Conservation (phyloP, 1,140 invertebrate species). For the Tachypleus tridentatus region DNA sequence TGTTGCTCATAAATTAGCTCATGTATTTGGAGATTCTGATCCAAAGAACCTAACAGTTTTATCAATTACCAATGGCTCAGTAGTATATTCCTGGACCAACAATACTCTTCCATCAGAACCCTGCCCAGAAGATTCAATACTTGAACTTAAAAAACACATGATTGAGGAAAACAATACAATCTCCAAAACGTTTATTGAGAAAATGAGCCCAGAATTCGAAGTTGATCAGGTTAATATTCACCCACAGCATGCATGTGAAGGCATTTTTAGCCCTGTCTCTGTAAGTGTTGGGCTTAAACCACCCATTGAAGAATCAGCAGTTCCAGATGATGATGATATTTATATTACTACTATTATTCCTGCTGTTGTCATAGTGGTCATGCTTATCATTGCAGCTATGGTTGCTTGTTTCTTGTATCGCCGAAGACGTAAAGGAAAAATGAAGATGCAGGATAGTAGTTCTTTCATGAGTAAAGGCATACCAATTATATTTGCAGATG, state of each 20-base stretch:
- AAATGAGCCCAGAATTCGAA: constrained; percentile 63
- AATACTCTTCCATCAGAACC: constrained; percentile 48
- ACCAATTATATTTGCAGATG: constrained; percentile 83
- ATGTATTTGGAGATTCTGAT: constrained; percentile 60
- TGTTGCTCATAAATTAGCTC: constrained; percentile 61
- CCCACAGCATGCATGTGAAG: constrained; percentile 56
- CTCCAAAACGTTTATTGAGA: constrained; percentile 46
- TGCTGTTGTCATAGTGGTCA: constrained; percentile 71
- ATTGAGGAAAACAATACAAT: constrained; percentile 38
- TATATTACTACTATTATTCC: constrained; percentile 82
- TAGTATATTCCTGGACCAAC: constrained; percentile 63
- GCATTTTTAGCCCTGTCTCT: constrained; percentile 31
- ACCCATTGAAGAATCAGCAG: constrained; percentile 33
- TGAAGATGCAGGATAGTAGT: constrained; percentile 49
- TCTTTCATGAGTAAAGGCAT: constrained; percentile 76
- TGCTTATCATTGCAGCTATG: constrained; percentile 73
- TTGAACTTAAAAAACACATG: constrained; percentile 49
- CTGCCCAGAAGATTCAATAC: constrained; percentile 64
- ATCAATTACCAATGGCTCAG: constrained; percentile 40
- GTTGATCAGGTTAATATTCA: constrained; percentile 56
- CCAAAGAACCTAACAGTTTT: constrained; percentile 53
- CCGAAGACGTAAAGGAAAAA: constrained; percentile 63
- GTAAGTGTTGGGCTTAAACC: constrained; percentile 26
- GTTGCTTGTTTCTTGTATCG: constrained; percentile 80
- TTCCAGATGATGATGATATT: constrained; percentile 52